phyloP scores from a whole-genome alignment of 1,140 invertebrate genomes.

The Orchestia grillus region DNA sequence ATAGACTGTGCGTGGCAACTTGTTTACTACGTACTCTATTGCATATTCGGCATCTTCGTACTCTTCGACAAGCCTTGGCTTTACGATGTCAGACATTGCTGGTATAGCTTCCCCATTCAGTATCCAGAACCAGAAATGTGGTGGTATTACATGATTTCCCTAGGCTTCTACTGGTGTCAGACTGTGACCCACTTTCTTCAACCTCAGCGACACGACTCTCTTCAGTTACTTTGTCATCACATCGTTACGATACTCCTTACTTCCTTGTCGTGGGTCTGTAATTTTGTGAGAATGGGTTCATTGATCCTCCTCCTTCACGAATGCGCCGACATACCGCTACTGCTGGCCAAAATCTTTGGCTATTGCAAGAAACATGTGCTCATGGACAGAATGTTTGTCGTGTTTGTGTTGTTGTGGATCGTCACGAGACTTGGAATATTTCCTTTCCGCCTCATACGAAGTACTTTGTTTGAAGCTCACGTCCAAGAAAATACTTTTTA shows the following conservation, averaged over 20 bases:
- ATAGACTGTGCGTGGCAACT: slow-evolving; percentile 77
- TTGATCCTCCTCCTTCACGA: slow-evolving; percentile 95
- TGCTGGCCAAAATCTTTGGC: slow-evolving; percentile 87
- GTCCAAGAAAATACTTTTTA: slow-evolving; percentile 85
- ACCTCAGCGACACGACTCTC: slow-evolving; percentile 60
- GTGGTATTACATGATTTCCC: slow-evolving; percentile 71
- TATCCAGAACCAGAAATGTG: slow-evolving; percentile 76
- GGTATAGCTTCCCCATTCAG: slow-evolving; percentile 70
- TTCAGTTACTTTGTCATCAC: slow-evolving; percentile 78
- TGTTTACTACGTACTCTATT: slow-evolving; percentile 86
- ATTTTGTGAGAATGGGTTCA: slow-evolving; percentile 91
- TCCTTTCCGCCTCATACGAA: slow-evolving; percentile 86
- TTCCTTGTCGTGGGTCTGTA: slow-evolving; percentile 93
- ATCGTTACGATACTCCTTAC: slow-evolving; percentile 67
- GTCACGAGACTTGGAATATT: slow-evolving; percentile 86
- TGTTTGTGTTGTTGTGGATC: slow-evolving; percentile 92
- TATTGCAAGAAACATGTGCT: slow-evolving; percentile 87
- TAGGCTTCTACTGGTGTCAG: slow-evolving; percentile 88
- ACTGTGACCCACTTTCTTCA: slow-evolving; percentile 58
- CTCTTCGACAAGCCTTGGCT: slow-evolving; percentile 93
- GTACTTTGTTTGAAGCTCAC: slow-evolving; percentile 86
- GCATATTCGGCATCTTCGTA: slow-evolving; percentile 85
- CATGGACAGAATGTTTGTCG: slow-evolving; percentile 87
- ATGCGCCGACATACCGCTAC: slow-evolving; percentile 85
- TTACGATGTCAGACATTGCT: slow-evolving; percentile 38